phyloP scores from a whole-genome alignment of 1,140 invertebrate species.

The Bacillus rossius region DNA sequence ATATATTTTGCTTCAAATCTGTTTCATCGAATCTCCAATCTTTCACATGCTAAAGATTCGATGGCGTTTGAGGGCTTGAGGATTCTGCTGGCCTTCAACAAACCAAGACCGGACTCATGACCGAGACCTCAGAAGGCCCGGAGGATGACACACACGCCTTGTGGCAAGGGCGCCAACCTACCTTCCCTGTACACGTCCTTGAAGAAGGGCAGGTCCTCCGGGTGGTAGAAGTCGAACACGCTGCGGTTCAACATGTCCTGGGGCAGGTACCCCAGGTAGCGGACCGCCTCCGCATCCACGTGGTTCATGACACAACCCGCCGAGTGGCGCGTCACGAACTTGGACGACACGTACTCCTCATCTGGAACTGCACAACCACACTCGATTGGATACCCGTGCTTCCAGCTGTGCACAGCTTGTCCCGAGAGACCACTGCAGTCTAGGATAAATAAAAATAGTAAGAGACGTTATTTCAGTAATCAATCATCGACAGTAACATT shows the following conservation, averaged over 20 bases:
- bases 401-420: not conserved
- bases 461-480: too few species aligned
- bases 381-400: not conserved
- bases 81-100: too few species aligned
- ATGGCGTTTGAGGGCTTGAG: too few species aligned
- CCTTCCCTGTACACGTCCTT: constrained; percentile 80
- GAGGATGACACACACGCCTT: too few species aligned
- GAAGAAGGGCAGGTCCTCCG: constrained; percentile 71
- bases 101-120: too few species aligned
- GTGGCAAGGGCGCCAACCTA: too few species aligned
- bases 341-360: constrained; percentile 49
- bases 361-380: constrained; percentile 48
- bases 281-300: constrained; percentile 70
- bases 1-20: too few species aligned
- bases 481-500: too few species aligned
- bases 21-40: too few species aligned
- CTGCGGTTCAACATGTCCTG: constrained; percentile 80
- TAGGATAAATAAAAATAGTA: not conserved
- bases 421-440: too few species aligned
- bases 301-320: constrained; percentile 66
- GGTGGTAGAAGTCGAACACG: constrained; percentile 83
- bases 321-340: constrained; percentile 72
- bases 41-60: too few species aligned
- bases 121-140: too few species aligned
- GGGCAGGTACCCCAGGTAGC: constrained; percentile 80